Percentiles rank a stretch among this genome's conserved stretches.
Evolutionary conservation across 2,888 invertebrate genomes (phyloP).

Genomic region (Idaea biselata): DNA sequence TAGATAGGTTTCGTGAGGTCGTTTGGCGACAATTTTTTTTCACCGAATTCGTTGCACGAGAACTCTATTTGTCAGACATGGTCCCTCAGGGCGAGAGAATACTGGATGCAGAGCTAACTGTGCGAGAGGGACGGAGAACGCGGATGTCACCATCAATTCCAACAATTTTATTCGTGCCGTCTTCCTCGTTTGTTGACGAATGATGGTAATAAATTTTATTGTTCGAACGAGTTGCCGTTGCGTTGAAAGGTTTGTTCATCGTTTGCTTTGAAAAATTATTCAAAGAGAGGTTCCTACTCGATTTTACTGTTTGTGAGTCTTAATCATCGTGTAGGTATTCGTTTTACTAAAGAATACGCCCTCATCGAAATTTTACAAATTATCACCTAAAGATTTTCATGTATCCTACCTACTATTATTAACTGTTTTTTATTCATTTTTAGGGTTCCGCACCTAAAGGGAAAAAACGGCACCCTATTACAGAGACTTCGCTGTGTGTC

Average conservation of each 20-base stretch:
- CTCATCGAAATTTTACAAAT: too few species aligned
- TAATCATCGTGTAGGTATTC: neutral
- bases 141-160: slow-evolving; percentile 42
- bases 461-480: too few species aligned
- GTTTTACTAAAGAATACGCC: neutral
- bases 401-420: too few species aligned
- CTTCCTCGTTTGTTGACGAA: slow-evolving; percentile 46
- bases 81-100: slow-evolving; percentile 41
- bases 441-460: too few species aligned
- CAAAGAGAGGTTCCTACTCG: neutral
- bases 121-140: slow-evolving; percentile 40
- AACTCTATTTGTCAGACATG: slow-evolving; percentile 71
- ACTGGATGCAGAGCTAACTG: slow-evolving; percentile 35
- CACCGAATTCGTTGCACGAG: slow-evolving; percentile 67
- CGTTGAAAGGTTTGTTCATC: slow-evolving; percentile 21
- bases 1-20: slow-evolving; percentile 56
- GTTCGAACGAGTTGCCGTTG: slow-evolving; percentile 27
- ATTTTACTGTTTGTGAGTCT: neutral
- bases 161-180: slow-evolving; percentile 36
- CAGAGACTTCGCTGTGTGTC: too few species aligned
- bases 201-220: slow-evolving; percentile 37
- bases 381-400: too few species aligned
- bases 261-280: slow-evolving; percentile 17
- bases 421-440: too few species aligned
- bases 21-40: slow-evolving; percentile 67